These are phyloP conservation scores for Cygnus atratus DNA, from an alignment of 2,113 vertebrate species.

Conservation along the genomic window DNA sequence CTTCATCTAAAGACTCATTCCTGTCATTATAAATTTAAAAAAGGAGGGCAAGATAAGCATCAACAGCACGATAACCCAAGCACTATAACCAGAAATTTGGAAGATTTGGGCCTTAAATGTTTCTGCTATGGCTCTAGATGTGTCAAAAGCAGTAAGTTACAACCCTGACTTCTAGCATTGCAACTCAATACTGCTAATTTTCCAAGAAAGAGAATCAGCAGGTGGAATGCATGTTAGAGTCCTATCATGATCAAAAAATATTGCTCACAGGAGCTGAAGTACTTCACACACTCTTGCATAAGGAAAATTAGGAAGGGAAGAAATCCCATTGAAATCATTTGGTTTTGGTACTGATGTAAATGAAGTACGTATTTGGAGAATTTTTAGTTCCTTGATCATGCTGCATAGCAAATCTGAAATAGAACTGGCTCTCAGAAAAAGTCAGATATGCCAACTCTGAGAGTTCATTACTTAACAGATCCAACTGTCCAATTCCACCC, in stretches of 20 bases:
- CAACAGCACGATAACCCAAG: not conserved
- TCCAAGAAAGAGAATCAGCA: not conserved
- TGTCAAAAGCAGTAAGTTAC: not conserved
- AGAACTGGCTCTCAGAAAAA: rapidly evolving
- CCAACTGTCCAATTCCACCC: not conserved
- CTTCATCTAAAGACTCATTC: not conserved
- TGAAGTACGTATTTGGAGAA: not conserved
- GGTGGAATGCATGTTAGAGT: not conserved
- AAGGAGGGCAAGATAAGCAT: not conserved
- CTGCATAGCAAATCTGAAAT: not conserved
- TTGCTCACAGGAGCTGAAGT: not conserved
- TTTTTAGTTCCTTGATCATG: not conserved
- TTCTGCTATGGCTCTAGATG: not conserved
- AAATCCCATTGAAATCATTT: not conserved
- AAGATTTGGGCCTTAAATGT: not conserved
- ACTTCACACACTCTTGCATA: not conserved
- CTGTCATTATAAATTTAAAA: not conserved
- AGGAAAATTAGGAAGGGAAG: not conserved
- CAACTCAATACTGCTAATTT: not conserved
- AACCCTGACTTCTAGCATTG: not conserved
- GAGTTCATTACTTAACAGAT: not conserved
- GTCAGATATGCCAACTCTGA: not conserved
- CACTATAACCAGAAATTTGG: not conserved
- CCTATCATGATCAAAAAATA: not conserved
- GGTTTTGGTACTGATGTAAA: not conserved